phyloP scores from a whole-genome alignment of 2,888 invertebrate genomes.

The Oscheius sp. region DNA sequence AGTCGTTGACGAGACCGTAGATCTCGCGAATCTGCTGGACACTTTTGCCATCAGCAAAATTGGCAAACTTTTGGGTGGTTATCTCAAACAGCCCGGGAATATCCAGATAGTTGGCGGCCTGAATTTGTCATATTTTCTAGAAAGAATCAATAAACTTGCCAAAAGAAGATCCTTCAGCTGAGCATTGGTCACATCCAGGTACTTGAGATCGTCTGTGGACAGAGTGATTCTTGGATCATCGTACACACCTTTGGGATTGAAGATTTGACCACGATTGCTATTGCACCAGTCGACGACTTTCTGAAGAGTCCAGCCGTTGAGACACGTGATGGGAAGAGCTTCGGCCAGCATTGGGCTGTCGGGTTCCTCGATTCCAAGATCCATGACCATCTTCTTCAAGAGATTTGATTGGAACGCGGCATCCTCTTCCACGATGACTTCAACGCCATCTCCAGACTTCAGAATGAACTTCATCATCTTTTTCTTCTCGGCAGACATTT shows the following conservation, averaged over 20 bases:
- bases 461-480: background rate
- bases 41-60: background rate
- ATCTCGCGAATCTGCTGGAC: background rate
- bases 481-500: background rate
- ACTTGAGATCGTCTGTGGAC: background rate
- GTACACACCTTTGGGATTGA: background rate
- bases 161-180: background rate
- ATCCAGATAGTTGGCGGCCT: background rate
- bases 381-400: background rate
- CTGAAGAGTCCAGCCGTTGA: background rate
- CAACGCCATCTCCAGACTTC: background rate
- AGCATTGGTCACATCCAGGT: background rate
- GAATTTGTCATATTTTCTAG: background rate
- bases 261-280: background rate
- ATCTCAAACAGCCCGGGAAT: background rate
- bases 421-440: background rate
- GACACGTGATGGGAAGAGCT: background rate
- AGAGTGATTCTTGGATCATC: background rate
- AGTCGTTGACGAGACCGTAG: background rate
- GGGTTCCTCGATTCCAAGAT: background rate
- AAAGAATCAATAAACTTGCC: background rate
- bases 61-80: background rate
- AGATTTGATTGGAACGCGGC: background rate
- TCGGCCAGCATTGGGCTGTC: background rate
- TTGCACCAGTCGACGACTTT: background rate